Base-by-base conservation (phyloP, 2,888 invertebrate genomes). In the Hyalella azteca region DNA sequence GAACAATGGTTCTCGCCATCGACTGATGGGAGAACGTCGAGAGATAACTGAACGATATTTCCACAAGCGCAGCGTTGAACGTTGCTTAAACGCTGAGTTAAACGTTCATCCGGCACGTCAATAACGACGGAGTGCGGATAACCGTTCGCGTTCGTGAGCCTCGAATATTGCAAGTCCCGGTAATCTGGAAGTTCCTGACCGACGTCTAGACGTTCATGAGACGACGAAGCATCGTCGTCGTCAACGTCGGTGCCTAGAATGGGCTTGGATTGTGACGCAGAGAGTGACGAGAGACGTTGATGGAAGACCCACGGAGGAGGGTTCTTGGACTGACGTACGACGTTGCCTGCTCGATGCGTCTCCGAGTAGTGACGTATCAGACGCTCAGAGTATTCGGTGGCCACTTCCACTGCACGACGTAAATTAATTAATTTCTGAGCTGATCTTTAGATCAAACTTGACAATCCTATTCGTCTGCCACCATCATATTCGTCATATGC, bases 251-350 rank as follows among this genome's bases (percentile, higher is more conserved):
- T 13, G 9, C 19, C 26, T 22, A 54, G 29, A 22, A 7, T 19
- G 13, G 7, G 22, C 29, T 54, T 54, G 54, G 26, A 54, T 9
- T 22, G 22, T 29, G 54, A 26, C 3, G 54, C 22, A 9, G 54
- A 54, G 7, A 54, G 54, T 15, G 54, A 54, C 54, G 54, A 54
- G 26, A 54, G 29, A 29, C 29, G 54, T 22, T 54, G 54, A 22
- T 54, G 54, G 54, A 54, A 54, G 9, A 54, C 54, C 54, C 54
- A 54, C 54, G 22, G 54, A 5, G 54, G 54, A 9, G 54, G 54
- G 13, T 29, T 54, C 4, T 22, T 54, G 26, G 54, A 22, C 26
- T 22, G 26, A 9, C 29, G 22, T 29, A 54, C 7, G 54, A 29
- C 54, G 7, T 54, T 29, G 54, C 29, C 26, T 54, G 9, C 54